A percentile compares a stretch with the other conserved stretches of the same genome.
These are phyloP conservation scores for Elephantulus edwardii DNA, from an alignment of 2,113 vertebrate genomes.

Conservation along the genomic window DNA sequence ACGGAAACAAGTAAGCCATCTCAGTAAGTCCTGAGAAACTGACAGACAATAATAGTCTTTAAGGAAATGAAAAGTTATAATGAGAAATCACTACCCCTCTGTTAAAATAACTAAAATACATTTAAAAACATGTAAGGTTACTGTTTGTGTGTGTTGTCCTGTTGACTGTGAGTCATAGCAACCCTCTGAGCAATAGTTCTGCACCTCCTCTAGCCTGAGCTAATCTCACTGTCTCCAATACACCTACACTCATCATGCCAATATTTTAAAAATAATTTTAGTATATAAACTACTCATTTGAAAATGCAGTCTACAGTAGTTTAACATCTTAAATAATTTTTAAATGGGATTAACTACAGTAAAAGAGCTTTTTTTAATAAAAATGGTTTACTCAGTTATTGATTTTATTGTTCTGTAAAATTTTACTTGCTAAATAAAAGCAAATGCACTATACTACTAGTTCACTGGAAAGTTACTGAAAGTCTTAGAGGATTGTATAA, in stretches of 20 bases:
- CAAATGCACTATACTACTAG: background rate
- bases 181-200: no score
- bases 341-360: background rate
- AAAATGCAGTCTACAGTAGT: background rate
- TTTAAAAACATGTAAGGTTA: no score
- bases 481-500: background rate
- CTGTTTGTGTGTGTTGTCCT: no score
- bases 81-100: background rate
- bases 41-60: background rate
- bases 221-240: no score
- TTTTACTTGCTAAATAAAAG: background rate
- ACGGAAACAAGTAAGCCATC: no score
- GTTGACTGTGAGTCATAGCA: no score
- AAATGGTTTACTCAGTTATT: background rate
- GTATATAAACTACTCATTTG: background rate
- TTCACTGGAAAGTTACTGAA: background rate
- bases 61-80: background rate
- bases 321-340: background rate
- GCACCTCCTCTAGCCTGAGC: no score
- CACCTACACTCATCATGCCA: no score
- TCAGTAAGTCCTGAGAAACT: no score
- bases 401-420: background rate
- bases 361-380: slow-evolving; percentile 10
- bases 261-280: no score
- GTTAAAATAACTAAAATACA: background rate